Percentiles rank a stretch among this genome's conserved stretches.
Conservation (phyloP, 2,888 invertebrate species). For the Stictocephala bisonia region DNA sequence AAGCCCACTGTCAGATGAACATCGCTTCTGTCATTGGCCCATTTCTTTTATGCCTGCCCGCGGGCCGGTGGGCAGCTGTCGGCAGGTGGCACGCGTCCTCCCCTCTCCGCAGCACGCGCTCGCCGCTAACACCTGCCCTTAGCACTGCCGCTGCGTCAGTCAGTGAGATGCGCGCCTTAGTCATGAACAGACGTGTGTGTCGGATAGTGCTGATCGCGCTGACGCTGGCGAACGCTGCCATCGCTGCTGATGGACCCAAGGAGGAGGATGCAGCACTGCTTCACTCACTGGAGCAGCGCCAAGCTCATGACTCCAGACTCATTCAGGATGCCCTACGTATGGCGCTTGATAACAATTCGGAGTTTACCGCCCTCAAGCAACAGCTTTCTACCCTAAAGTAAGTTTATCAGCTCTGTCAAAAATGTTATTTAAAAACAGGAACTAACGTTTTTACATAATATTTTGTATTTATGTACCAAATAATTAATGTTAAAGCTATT, state of each 20-base stretch:
- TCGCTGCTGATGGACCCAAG: not conserved
- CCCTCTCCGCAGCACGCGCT: not conserved
- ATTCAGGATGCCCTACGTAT: constrained; percentile 68
- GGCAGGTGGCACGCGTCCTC: constrained; percentile 6
- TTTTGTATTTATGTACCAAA: no score
- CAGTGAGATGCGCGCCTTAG: constrained; percentile 11
- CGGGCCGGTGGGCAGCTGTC: not conserved
- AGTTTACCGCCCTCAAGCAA: constrained; percentile 66
- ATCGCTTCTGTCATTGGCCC: no score
- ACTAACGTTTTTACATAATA: no score
- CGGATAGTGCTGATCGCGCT: not conserved
- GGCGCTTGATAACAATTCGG: constrained; percentile 68
- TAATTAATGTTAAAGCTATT: no score
- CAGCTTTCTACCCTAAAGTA: constrained; percentile 69
- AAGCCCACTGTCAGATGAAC: no score
- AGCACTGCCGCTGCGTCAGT: no score
- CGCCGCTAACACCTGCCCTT: not conserved
- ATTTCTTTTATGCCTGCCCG: no score
- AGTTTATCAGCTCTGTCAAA: no score
- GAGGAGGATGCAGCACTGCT: no score
- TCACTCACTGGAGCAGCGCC: not conserved
- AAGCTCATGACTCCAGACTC: constrained; percentile 66
- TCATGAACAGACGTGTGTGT: constrained; percentile 28
- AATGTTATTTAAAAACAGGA: no score
- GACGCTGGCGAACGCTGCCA: not conserved